Evolutionary conservation across 2,797 vertebrate genomes (phyloP).

Genomic region (Luscinia megarhynchos): DNA sequence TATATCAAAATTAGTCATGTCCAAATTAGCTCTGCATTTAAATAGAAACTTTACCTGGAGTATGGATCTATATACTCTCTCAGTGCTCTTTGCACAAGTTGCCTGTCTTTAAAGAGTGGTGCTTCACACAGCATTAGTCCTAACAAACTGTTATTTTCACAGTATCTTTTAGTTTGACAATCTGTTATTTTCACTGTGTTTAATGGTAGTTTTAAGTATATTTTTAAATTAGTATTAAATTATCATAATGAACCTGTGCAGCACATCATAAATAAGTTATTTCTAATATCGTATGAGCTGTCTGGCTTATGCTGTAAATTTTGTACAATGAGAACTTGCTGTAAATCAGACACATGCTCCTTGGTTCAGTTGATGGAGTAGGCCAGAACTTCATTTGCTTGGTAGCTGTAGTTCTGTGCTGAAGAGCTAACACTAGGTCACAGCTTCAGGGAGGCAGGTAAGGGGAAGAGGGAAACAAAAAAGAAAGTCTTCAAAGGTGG

Average conservation of each 20-base stretch:
- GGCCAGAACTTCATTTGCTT: not conserved
- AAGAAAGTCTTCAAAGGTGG: not conserved
- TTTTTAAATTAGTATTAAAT: not conserved
- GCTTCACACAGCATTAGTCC: not conserved
- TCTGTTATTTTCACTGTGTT: not conserved
- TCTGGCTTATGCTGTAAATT: not conserved
- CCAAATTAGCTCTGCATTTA: not conserved
- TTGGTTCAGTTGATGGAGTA: not conserved
- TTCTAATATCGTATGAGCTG: not conserved
- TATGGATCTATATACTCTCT: not conserved
- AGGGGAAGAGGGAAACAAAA: not conserved
- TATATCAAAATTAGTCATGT: not conserved
- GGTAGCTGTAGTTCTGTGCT: not conserved
- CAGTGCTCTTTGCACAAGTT: not conserved
- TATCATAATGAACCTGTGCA: not conserved
- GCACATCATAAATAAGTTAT: not conserved
- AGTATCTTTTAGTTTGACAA: not conserved
- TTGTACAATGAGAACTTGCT: not conserved
- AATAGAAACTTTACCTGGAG: not conserved
- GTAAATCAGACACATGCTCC: not conserved
- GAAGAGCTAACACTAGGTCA: not conserved
- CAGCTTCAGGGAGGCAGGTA: not conserved
- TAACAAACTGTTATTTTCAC: not conserved
- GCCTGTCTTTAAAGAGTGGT: not conserved
- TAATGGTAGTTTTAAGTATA: not conserved